Conservation (phyloP, 2,888 invertebrate species). For the Pterobdella sp. region DNA sequence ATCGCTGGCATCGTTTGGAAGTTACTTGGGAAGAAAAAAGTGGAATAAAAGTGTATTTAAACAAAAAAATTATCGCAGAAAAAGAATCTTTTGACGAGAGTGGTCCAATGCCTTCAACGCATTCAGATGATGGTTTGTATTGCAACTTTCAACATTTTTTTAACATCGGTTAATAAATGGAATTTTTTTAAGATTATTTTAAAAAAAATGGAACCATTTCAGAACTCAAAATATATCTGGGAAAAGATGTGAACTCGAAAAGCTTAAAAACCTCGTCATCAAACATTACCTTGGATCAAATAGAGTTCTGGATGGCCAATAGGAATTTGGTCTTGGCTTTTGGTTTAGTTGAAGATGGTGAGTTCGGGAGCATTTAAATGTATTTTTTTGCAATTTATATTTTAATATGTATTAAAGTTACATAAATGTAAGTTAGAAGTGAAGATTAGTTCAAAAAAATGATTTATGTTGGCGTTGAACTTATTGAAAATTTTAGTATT, state of each 20-base stretch:
- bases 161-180: not conserved
- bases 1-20: slow-evolving; percentile 45
- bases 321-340: slow-evolving; percentile 39
- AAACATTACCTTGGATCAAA: slow-evolving; percentile 44
- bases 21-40: slow-evolving; percentile 45
- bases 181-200: not conserved
- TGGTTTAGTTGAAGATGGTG: slow-evolving; percentile 28
- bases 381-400: not conserved
- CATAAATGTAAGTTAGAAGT: too few species aligned
- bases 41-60: slow-evolving; percentile 44
- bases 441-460: too few species aligned
- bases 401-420: too few species aligned
- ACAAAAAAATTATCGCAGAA: slow-evolving; percentile 35
- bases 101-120: not conserved
- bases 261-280: not conserved
- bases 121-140: not conserved
- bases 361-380: not conserved
- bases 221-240: not conserved
- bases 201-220: not conserved
- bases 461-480: too few species aligned
- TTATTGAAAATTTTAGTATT: too few species aligned
- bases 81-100: not conserved
- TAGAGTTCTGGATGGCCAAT: slow-evolving; percentile 46
- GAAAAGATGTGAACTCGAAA: not conserved
- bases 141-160: not conserved